Conservation (phyloP, 2,113 vertebrate genomes). For the Gorsachius goisagi region DNA sequence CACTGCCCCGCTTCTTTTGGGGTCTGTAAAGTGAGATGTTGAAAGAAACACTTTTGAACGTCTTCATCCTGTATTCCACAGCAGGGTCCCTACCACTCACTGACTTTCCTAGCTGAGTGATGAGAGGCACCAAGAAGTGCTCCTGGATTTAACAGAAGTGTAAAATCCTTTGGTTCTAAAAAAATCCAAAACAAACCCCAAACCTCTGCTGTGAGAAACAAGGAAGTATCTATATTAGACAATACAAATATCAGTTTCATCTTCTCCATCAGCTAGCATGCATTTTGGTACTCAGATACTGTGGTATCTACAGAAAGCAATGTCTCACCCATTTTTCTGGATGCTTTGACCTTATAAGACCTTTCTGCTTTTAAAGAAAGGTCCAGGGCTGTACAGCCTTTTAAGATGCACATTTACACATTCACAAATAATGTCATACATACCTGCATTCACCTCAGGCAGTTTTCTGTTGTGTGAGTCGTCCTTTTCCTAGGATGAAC, state of each 20-base stretch:
- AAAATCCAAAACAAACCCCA: fast-evolving
- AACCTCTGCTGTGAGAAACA: not conserved
- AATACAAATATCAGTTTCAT: not conserved
- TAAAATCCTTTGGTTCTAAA: not conserved
- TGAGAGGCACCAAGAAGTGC: not conserved
- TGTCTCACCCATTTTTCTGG: not conserved
- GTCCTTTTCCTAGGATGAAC: not conserved
- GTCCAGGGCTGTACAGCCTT: not conserved
- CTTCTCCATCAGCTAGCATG: not conserved
- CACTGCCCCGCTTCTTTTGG: fast-evolving
- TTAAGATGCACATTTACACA: not conserved
- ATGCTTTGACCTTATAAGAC: not conserved
- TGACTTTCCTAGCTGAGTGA: not conserved
- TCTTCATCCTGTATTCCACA: not conserved
- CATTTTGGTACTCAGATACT: not conserved
- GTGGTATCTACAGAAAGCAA: not conserved
- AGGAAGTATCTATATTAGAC: not conserved
- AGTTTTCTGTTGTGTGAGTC: not conserved
- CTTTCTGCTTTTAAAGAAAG: not conserved
- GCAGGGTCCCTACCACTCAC: not conserved
- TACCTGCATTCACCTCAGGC: not conserved
- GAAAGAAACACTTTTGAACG: not conserved
- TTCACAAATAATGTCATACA: not conserved
- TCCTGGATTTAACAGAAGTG: not conserved
- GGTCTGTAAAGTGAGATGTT: not conserved